A percentile compares a stretch with the other conserved stretches of the same genome.
These are phyloP conservation scores for Ochlodes sylvanus DNA, from an alignment of 2,888 invertebrate species.

Conservation along the genomic window DNA sequence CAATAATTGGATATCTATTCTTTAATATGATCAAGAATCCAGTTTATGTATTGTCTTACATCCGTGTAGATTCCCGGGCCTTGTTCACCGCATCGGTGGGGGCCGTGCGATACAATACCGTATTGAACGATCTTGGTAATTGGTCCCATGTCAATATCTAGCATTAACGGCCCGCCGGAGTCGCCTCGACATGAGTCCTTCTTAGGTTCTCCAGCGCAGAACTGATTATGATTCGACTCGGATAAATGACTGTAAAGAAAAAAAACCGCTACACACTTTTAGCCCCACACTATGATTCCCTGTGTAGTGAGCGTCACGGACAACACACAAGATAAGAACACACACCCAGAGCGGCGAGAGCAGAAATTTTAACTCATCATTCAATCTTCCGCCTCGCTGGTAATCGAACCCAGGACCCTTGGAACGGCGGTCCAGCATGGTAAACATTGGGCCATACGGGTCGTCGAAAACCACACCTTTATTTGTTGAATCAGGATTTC, in stretches of 20 bases:
- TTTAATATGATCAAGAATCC: conserved; percentile 61
- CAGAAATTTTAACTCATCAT: no score
- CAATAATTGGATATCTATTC: neutral
- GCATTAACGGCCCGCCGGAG: conserved; percentile 87
- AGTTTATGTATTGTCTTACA: conserved; percentile 64
- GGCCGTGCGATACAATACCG: conserved; percentile 54
- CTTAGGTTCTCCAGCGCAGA: conserved; percentile 67
- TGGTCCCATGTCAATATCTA: conserved; percentile 40
- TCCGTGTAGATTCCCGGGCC: conserved; percentile 73
- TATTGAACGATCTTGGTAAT: conserved; percentile 50
- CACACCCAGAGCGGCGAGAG: no score
- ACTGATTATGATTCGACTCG: conserved; percentile 41
- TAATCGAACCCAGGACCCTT: no score
- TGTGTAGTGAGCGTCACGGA: no score
- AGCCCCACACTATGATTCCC: no score
- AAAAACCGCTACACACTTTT: no score
- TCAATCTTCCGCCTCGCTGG: no score
- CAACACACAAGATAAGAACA: no score
- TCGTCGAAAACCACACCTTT: no score
- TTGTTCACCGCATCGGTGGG: conserved; percentile 54
- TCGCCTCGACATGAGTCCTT: conserved; percentile 88
- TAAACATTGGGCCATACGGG: no score
- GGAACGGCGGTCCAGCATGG: no score
- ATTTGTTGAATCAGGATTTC: no score
- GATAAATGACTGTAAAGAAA: conserved; percentile 1